Base-by-base conservation (phyloP, 92 coral and sea anemone species). In the Pocillopora grandis region DNA sequence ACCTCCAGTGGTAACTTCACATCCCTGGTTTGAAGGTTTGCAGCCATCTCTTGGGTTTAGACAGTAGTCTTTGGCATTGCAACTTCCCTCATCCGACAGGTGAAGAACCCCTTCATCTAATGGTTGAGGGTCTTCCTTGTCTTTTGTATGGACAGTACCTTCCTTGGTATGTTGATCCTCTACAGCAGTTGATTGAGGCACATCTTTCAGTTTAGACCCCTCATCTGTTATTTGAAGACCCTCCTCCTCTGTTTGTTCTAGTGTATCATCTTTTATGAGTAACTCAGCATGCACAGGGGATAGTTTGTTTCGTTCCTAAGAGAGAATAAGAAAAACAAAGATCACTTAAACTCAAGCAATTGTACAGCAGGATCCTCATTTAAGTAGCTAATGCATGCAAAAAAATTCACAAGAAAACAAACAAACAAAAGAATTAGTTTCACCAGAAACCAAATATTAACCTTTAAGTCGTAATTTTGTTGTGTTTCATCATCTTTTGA, bases 291-390 rank as follows among this genome's bases (percentile, higher is more conserved):
- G 76, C 19, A 27, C 84, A 68, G 15, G 4, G 62, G 48, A 42
- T 2, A 63, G n/a, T 36, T 57, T 70, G 48, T 35, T 81, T 12
- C 49, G 56, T 71, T 81, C 52, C 85, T 81, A 71, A 18, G 48
- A 81, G 31, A 19, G 71, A 71, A n/a, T 18, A 56, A 71, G 15
- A 37, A 10, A 4, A 49, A 13, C 4, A 33, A 71, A 36, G 55
- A 13, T 8, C 2, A 12, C 37, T 35, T 71, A 36, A 9, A 12
- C 62, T 12, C 18, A 59, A 16, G 62, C 18, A 2, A 12, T 59
- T 16, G 18, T 59, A 2, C 16, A 59, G 62, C 62, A 59, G 18
- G 18, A 59, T 59, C 18, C 10, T 12, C 12, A 12, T 59, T 59
- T 10, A 12, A 16, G 62, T 2, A 16, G 18, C 18, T 59, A 59